phyloP scores from a whole-genome alignment of 1,140 invertebrate genomes.

The Nylanderia fulva region DNA sequence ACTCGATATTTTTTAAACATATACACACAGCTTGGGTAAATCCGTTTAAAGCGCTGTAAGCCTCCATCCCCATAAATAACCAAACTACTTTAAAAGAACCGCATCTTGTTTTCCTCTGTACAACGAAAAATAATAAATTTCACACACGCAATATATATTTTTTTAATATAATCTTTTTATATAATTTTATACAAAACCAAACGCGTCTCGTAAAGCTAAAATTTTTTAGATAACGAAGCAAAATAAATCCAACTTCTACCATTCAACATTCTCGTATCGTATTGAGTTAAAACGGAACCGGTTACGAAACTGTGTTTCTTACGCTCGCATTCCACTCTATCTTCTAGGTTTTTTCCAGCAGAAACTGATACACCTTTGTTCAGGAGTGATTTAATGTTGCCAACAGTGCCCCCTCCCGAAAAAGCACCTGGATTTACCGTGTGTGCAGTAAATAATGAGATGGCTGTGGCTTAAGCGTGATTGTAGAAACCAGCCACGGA shows the following conservation, averaged over 20 bases:
- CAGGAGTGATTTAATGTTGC: constrained; percentile 51
- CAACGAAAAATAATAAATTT: constrained; percentile 7
- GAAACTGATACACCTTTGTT: constrained; percentile 57
- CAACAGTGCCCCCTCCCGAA: constrained; percentile 11
- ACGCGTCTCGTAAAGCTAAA: not conserved
- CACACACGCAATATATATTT: not conserved
- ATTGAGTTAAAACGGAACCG: constrained; percentile 27
- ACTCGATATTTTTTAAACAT: constrained; percentile 17
- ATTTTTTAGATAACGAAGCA: not conserved
- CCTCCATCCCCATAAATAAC: not conserved
- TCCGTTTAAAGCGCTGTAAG: not conserved
- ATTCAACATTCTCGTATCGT: constrained; percentile 20
- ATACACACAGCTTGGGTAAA: not conserved
- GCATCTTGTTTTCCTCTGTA: not conserved
- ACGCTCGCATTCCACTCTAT: constrained; percentile 3
- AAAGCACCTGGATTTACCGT: constrained; percentile 39
- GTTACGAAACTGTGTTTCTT: constrained; percentile 38
- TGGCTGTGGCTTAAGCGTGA: constrained; percentile 12
- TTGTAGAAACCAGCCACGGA: not conserved
- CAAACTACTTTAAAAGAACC: not conserved
- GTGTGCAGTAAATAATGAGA: constrained; percentile 55
- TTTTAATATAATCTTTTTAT: not conserved
- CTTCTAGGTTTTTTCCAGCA: constrained; percentile 49
- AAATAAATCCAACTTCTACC: not conserved
- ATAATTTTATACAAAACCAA: not conserved